These are phyloP conservation scores for Leptinotarsa defecta DNA, from an alignment of 1,140 invertebrate genomes.

Conservation along the genomic window DNA sequence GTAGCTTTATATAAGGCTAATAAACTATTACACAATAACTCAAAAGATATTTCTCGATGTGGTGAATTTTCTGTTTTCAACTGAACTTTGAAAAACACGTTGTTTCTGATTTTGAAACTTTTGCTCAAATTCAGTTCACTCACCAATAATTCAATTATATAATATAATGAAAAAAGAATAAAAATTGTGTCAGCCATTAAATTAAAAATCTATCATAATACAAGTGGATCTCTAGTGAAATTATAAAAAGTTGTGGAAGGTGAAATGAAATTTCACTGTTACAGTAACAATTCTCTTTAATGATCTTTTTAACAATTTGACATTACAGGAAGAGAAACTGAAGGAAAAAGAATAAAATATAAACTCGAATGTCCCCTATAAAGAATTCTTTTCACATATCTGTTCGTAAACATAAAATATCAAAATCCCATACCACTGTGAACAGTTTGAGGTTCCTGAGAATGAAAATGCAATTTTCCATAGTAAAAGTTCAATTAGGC, in stretches of 20 bases:
- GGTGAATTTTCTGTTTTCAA: too few relatives aligned
- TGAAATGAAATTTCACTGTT: constrained; percentile 14
- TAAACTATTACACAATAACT: too few relatives aligned
- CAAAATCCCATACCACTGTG: neutral
- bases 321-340: constrained; percentile 13
- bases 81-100: too few relatives aligned
- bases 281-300: constrained; percentile 21
- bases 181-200: too few relatives aligned
- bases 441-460: neutral
- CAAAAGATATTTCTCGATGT: too few relatives aligned
- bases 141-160: too few relatives aligned
- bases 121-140: too few relatives aligned
- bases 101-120: too few relatives aligned
- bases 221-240: too few relatives aligned
- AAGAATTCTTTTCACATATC: neutral
- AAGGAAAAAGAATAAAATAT: neutral
- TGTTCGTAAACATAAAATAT: neutral
- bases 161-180: too few relatives aligned
- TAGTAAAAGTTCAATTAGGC: neutral
- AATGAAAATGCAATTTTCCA: neutral
- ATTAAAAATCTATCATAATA: too few relatives aligned
- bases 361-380: neutral
- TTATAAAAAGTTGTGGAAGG: neutral
- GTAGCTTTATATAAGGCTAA: too few relatives aligned
- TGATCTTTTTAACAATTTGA: constrained; percentile 18